Evolutionary conservation across 2,113 vertebrate genomes (phyloP).

Genomic region (Eurystomus gularis): DNA sequence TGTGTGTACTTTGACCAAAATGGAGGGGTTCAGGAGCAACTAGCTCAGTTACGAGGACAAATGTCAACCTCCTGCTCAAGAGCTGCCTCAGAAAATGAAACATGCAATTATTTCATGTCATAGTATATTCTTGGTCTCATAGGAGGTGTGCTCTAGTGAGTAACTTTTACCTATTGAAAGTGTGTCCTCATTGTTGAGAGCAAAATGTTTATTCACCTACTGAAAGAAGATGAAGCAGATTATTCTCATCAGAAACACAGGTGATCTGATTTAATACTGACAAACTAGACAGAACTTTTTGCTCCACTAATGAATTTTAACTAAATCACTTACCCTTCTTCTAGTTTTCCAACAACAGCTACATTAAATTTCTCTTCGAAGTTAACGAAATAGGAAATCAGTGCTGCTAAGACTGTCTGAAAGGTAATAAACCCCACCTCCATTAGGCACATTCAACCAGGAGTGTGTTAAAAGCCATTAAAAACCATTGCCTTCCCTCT

Average conservation of each 20-base stretch:
- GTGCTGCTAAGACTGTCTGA: conserved; percentile 91
- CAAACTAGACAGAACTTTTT: background rate
- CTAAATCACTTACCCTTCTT: conserved; percentile 80
- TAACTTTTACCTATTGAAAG: background rate
- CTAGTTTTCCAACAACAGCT: conserved; percentile 83
- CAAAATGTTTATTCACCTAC: background rate
- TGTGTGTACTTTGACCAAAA: background rate
- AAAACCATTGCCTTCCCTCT: background rate
- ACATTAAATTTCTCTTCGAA: conserved; percentile 80
- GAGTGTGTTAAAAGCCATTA: background rate
- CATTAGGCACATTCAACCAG: conserved; percentile 11
- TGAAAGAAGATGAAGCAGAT: background rate
- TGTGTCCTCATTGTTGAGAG: background rate
- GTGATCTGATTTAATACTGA: background rate
- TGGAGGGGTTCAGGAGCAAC: background rate
- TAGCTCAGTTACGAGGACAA: background rate
- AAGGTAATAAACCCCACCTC: conserved; percentile 21
- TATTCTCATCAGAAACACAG: background rate
- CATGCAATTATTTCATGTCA: background rate
- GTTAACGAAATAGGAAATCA: conserved; percentile 84
- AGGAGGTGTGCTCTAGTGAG: background rate
- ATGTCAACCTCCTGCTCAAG: background rate
- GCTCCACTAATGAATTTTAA: background rate
- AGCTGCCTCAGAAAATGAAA: background rate
- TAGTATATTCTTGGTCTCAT: background rate